Conservation (phyloP, 2,113 vertebrate species). For the Nothoprocta perdicaria region DNA sequence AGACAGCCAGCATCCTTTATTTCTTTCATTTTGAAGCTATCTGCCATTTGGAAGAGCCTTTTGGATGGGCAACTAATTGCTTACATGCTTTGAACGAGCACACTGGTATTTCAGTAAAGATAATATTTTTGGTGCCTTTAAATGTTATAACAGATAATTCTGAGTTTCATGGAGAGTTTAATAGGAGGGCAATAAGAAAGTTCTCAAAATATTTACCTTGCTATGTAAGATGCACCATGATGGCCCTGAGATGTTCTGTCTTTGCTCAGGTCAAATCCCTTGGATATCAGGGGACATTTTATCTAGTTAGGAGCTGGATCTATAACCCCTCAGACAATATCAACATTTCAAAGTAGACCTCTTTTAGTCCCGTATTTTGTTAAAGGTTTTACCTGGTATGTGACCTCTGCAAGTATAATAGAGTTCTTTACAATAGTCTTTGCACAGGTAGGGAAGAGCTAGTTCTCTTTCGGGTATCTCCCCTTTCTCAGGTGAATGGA, state of each 20-base stretch:
- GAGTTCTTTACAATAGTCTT: conserved; percentile 97
- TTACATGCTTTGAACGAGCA: neutral
- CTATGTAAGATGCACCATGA: neutral
- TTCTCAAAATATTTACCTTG: neutral
- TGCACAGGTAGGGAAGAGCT: conserved; percentile 91
- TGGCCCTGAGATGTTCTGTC: neutral
- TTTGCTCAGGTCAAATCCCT: neutral
- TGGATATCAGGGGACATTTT: neutral
- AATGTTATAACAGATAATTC: neutral
- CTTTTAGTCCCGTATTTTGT: conserved; percentile 37
- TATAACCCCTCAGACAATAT: neutral
- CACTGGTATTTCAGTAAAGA: neutral
- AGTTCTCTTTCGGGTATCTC: conserved; percentile 88
- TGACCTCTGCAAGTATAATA: conserved; percentile 97
- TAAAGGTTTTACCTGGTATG: conserved; percentile 90
- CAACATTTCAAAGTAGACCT: conserved; percentile 62
- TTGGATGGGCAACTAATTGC: neutral
- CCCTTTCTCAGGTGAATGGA: conserved; percentile 86
- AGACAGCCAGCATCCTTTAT: conserved; percentile 11
- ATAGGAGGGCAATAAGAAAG: neutral
- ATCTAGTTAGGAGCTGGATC: neutral
- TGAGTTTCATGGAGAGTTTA: neutral
- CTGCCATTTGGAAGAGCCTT: neutral
- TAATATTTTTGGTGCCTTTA: neutral
- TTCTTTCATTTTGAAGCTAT: conserved; percentile 7